These are phyloP conservation scores for Magallana gigas DNA, from an alignment of 1,140 invertebrate species.

Conservation along the genomic window DNA sequence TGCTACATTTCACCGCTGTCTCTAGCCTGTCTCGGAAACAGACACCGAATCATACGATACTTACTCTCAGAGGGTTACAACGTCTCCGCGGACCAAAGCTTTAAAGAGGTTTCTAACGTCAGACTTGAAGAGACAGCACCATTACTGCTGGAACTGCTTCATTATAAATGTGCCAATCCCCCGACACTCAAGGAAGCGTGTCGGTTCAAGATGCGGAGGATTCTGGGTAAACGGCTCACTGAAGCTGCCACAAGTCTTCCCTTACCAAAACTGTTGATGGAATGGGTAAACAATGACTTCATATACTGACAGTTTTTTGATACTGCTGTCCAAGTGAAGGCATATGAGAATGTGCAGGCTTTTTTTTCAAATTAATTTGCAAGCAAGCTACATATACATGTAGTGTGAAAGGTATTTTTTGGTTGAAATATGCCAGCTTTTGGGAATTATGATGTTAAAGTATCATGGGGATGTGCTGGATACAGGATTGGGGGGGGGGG, in stretches of 20 bases:
- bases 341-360: too few relatives aligned
- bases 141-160: slow-evolving; percentile 48
- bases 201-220: slow-evolving; percentile 40
- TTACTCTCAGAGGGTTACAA: slow-evolving; percentile 62
- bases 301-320: slow-evolving; percentile 1
- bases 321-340: not conserved
- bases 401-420: too few relatives aligned
- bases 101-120: slow-evolving; percentile 43
- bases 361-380: too few relatives aligned
- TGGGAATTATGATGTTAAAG: too few relatives aligned
- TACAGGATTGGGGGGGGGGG: too few relatives aligned
- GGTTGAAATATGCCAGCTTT: too few relatives aligned
- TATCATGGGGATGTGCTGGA: too few relatives aligned
- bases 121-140: slow-evolving; percentile 51
- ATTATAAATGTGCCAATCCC: slow-evolving; percentile 50
- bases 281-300: slow-evolving; percentile 10
- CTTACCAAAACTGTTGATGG: slow-evolving; percentile 14
- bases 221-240: not conserved
- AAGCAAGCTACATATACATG: too few relatives aligned
- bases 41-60: slow-evolving; percentile 51
- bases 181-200: slow-evolving; percentile 46
- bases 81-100: slow-evolving; percentile 50
- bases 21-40: slow-evolving; percentile 52
- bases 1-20: slow-evolving; percentile 55
- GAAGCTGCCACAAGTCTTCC: not conserved